These are phyloP conservation scores for Pterocles burchelli DNA, from an alignment of 2,113 vertebrate genomes.

Conservation along the genomic window DNA sequence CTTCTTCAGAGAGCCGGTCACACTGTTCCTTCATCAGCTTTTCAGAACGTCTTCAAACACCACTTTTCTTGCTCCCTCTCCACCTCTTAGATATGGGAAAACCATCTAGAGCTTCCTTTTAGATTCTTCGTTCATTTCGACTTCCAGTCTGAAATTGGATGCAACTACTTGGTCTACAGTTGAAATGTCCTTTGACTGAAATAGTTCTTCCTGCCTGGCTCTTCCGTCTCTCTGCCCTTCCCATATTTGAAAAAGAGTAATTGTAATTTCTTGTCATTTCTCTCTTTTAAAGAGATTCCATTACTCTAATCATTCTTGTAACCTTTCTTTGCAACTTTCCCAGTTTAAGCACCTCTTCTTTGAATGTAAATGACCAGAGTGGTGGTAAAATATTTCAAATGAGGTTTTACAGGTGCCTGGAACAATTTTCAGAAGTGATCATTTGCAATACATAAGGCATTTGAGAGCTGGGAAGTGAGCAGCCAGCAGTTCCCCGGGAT, in stretches of 20 bases:
- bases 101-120: not conserved
- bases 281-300: not conserved
- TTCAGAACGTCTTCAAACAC: not conserved
- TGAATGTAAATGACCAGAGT: not conserved
- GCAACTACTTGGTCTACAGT: not conserved
- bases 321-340: not conserved
- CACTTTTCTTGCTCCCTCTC: not conserved
- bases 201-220: not conserved
- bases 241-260: not conserved
- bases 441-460: not conserved
- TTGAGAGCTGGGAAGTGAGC: not conserved
- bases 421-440: not conserved
- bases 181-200: not conserved
- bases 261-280: not conserved
- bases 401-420: not conserved
- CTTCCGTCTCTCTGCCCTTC: not conserved
- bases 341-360: not conserved
- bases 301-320: not conserved
- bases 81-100: not conserved
- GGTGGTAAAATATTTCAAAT: not conserved
- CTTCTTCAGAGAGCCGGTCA: not conserved
- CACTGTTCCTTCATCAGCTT: not conserved
- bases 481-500: not conserved
- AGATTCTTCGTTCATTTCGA: not conserved
- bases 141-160: not conserved